phyloP scores from a whole-genome alignment of 2,797 vertebrate species.

The Sebastes itinus region DNA sequence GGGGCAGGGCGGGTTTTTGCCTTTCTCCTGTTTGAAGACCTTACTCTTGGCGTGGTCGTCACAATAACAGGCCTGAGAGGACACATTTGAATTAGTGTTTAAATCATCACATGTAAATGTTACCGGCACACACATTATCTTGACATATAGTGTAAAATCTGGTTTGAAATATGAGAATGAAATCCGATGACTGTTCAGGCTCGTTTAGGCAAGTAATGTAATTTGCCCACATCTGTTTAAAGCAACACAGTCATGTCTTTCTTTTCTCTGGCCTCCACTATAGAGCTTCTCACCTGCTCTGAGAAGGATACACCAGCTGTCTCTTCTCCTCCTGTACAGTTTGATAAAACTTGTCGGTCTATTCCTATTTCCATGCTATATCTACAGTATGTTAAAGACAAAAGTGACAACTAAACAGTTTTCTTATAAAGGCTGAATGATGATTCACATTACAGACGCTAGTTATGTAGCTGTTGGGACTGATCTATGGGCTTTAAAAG shows the following conservation, averaged over 20 bases:
- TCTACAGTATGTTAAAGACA: neutral
- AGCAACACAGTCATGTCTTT: neutral
- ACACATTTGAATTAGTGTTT: neutral
- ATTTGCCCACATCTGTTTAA: neutral
- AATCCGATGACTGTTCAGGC: neutral
- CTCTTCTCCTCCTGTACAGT: neutral
- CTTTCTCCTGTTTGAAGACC: constrained; percentile 97
- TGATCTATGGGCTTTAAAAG: neutral
- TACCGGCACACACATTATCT: neutral
- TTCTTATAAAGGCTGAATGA: neutral
- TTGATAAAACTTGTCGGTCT: neutral
- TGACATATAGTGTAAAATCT: neutral
- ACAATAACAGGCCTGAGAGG: constrained; percentile 92
- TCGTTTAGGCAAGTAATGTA: neutral
- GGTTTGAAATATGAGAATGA: neutral
- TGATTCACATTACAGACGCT: too few relatives aligned
- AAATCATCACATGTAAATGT: neutral
- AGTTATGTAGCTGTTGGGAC: neutral
- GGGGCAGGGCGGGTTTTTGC: constrained; percentile 93
- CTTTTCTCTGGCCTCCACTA: neutral
- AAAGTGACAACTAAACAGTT: neutral
- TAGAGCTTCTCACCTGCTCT: neutral
- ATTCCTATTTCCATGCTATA: neutral
- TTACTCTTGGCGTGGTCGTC: constrained; percentile 96
- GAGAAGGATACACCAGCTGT: neutral